A percentile compares a stretch with the other conserved stretches of the same genome.
phyloP scores from a whole-genome alignment of 2,888 invertebrate genomes.

The Drosophila birchii region DNA sequence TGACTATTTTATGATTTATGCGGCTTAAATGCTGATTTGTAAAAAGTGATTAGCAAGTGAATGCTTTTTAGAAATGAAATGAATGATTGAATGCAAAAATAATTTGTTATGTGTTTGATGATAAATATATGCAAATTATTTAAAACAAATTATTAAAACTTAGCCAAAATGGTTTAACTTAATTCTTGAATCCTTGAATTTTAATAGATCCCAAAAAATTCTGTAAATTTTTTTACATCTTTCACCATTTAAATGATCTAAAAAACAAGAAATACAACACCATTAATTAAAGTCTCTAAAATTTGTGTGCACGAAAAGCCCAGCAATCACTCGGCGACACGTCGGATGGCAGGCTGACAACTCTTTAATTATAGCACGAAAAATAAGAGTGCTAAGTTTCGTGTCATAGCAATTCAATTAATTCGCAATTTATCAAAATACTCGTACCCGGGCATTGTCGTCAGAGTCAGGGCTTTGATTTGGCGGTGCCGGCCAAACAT shows the following conservation, averaged over 20 bases:
- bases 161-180: background rate
- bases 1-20: slow-evolving; percentile 8
- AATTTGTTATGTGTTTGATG: too few species aligned
- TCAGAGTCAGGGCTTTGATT: slow-evolving; percentile 40
- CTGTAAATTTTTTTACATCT: background rate
- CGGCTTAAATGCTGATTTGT: slow-evolving; percentile 3
- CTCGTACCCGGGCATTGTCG: slow-evolving; percentile 38
- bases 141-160: background rate
- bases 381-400: slow-evolving; percentile 38
- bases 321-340: slow-evolving; percentile 7
- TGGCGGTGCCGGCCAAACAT: slow-evolving; percentile 31
- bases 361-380: slow-evolving; percentile 38
- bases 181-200: background rate
- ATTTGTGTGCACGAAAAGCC: slow-evolving; percentile 2
- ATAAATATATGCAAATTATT: background rate
- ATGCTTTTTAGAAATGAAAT: background rate
- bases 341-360: slow-evolving; percentile 7
- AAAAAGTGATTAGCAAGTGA: slow-evolving; percentile 1
- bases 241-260: background rate
- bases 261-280: background rate
- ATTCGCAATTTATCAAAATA: slow-evolving; percentile 47
- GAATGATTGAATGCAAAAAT: background rate
- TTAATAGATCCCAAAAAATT: background rate
- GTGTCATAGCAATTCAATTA: slow-evolving; percentile 48
- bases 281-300: slow-evolving; percentile 15